A percentile compares a stretch with the other conserved stretches of the same genome.
Evolutionary conservation across 2,888 invertebrate species (phyloP).

Genomic region (Elmis aenea): DNA sequence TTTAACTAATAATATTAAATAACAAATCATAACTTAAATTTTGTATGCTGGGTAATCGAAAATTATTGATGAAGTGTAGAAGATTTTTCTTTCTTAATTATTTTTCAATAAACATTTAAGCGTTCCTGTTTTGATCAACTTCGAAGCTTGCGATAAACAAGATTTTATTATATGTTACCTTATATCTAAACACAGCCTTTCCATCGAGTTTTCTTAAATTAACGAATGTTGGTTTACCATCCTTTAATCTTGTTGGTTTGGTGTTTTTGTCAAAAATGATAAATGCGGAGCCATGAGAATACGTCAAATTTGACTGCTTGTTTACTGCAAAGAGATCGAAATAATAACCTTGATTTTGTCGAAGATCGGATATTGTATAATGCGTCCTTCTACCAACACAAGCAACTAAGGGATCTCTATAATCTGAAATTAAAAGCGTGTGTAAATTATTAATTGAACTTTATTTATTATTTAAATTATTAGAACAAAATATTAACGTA

Average conservation of each 20-base stretch:
- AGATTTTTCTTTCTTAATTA: not conserved
- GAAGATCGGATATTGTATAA: slow-evolving; percentile 47
- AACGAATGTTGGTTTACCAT: slow-evolving; percentile 48
- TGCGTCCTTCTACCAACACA: slow-evolving; percentile 51
- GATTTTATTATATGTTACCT: no score
- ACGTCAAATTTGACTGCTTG: slow-evolving; percentile 48
- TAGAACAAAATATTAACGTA: no score
- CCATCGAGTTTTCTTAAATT: slow-evolving; percentile 52
- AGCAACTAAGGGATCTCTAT: slow-evolving; percentile 33
- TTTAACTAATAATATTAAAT: no score
- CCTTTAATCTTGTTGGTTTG: slow-evolving; percentile 44
- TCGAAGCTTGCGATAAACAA: no score
- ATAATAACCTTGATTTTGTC: slow-evolving; percentile 48
- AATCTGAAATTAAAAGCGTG: slow-evolving; percentile 5
- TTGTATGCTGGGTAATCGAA: no score
- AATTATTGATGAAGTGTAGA: no score
- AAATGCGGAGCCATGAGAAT: slow-evolving; percentile 47
- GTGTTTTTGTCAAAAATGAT: slow-evolving; percentile 40
- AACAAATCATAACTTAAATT: no score
- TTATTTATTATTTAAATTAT: no score
- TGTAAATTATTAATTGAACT: no score
- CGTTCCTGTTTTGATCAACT: no score
- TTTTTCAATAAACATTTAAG: no score
- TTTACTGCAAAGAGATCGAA: slow-evolving; percentile 54
- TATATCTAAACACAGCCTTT: slow-evolving; percentile 52